These are phyloP conservation scores for Leptobrachium ailaonicum DNA, from an alignment of 2,113 vertebrate species.

Conservation along the genomic window DNA sequence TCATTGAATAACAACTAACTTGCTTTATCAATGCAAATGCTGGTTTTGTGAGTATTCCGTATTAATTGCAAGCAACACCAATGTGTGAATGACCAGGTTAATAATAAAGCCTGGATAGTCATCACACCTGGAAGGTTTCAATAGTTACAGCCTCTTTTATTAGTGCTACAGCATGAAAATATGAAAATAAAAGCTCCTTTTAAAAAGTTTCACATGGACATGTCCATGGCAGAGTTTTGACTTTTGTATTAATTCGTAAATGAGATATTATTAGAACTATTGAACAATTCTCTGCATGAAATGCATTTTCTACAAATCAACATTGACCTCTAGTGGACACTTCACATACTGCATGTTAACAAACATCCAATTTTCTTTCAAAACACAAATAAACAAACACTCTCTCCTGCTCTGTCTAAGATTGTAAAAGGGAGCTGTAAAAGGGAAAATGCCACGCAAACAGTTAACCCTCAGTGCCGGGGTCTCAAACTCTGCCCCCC, in stretches of 20 bases:
- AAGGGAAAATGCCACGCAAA: too few species aligned
- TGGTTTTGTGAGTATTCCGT: background rate
- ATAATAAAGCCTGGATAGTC: background rate
- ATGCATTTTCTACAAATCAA: slow-evolving; percentile 19
- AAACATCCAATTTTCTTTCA: too few species aligned
- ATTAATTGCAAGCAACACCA: background rate
- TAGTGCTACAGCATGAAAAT: background rate
- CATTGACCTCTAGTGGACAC: slow-evolving; percentile 36
- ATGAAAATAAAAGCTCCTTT: background rate
- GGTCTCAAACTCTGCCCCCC: too few species aligned
- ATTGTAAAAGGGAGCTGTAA: too few species aligned
- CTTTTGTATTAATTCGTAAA: background rate
- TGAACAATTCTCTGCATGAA: background rate
- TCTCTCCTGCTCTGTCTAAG: too few species aligned
- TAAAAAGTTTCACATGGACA: slow-evolving; percentile 19
- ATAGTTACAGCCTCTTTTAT: background rate
- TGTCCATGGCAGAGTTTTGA: slow-evolving; percentile 10
- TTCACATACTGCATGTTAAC: background rate
- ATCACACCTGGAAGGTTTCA: background rate
- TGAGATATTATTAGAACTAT: background rate
- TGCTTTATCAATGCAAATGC: background rate
- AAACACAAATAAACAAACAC: too few species aligned
- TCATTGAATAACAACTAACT: background rate
- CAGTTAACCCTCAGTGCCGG: too few species aligned
- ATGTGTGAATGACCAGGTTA: background rate